Conservation (phyloP, 2,113 vertebrate species). For the Psittacus erithacus region DNA sequence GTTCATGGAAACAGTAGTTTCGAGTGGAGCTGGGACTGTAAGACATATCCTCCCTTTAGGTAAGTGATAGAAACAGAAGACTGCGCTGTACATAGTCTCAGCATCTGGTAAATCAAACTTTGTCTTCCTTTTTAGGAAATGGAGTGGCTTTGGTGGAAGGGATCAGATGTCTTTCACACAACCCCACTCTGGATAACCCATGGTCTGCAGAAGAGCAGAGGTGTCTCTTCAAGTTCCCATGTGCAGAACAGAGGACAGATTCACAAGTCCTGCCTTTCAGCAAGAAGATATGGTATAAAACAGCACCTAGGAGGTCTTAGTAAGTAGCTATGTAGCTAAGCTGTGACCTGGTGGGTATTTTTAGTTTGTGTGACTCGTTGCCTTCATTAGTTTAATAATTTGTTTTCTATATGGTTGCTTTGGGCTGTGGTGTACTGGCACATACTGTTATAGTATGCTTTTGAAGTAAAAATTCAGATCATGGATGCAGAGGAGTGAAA, state of each 20-base stretch:
- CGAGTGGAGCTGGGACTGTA: not conserved
- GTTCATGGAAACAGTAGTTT: fast-evolving
- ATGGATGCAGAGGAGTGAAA: not conserved
- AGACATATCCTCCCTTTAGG: not conserved
- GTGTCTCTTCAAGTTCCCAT: fast-evolving
- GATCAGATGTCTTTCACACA: fast-evolving
- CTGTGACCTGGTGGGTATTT: not conserved
- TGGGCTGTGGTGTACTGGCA: not conserved
- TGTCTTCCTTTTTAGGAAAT: not conserved
- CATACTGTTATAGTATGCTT: not conserved
- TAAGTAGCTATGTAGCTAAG: not conserved
- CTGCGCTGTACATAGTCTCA: not conserved
- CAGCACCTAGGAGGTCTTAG: not conserved
- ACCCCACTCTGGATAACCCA: not conserved
- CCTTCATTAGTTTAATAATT: not conserved
- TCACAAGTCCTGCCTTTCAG: not conserved
- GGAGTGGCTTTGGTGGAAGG: not conserved
- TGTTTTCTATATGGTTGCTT: not conserved
- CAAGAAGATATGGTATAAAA: not conserved
- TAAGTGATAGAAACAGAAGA: not conserved
- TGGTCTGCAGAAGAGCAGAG: not conserved
- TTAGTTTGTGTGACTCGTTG: not conserved
- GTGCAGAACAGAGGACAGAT: not conserved
- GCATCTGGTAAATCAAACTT: not conserved
- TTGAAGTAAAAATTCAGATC: not conserved